These are phyloP conservation scores for Menidia menidia DNA, from an alignment of 2,797 vertebrate species.

Conservation along the genomic window DNA sequence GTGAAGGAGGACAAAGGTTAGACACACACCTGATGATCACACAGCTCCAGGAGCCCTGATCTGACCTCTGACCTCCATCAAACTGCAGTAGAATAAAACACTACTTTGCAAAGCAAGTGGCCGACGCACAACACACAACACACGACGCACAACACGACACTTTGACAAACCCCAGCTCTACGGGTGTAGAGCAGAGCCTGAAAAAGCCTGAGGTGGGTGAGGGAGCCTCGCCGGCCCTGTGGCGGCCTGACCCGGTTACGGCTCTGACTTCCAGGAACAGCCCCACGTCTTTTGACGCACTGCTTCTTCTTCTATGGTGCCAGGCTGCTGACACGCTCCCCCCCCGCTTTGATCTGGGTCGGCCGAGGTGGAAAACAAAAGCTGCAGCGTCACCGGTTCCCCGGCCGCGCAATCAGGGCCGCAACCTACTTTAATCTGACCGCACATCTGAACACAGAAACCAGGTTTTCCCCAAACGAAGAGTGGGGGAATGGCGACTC, in stretches of 20 bases:
- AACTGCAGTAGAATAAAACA: too few relatives aligned
- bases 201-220: too few relatives aligned
- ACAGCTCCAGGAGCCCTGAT: too few relatives aligned
- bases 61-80: too few relatives aligned
- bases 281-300: slow-evolving; percentile 2
- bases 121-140: too few relatives aligned
- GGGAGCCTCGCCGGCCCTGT: slow-evolving; percentile 5
- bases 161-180: too few relatives aligned
- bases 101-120: too few relatives aligned
- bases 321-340: not conserved
- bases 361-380: slow-evolving; percentile 28
- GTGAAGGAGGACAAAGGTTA: too few relatives aligned
- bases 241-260: slow-evolving; percentile 59
- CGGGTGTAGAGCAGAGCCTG: too few relatives aligned
- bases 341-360: slow-evolving; percentile 42
- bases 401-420: not conserved
- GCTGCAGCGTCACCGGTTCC: slow-evolving; percentile 28
- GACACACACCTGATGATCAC: too few relatives aligned
- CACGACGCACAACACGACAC: too few relatives aligned
- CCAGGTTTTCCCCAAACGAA: not conserved
- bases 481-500: slow-evolving; percentile 21
- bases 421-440: slow-evolving; percentile 64
- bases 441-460: slow-evolving; percentile 43
- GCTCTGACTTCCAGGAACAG: slow-evolving; percentile 48
- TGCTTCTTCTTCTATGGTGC: slow-evolving; percentile 18